These are phyloP conservation scores for Teinopalpus imperialis DNA, from an alignment of 2,888 invertebrate species.

Conservation along the genomic window DNA sequence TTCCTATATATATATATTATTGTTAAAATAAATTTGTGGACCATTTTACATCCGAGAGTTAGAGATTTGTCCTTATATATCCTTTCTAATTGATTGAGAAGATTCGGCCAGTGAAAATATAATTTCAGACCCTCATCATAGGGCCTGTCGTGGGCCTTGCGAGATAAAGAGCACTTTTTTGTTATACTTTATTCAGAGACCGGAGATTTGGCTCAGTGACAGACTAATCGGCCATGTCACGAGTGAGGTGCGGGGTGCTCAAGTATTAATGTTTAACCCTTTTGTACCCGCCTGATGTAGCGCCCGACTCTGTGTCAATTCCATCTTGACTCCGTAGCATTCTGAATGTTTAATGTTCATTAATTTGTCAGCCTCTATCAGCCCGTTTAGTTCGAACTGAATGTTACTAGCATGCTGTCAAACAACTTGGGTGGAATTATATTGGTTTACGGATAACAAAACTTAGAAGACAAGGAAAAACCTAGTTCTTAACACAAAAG, in stretches of 20 bases:
- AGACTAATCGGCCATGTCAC: constrained; percentile 75
- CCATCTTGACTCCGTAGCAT: constrained; percentile 47
- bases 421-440: no score
- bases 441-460: no score
- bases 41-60: no score
- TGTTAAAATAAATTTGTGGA: no score
- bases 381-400: constrained; percentile 42
- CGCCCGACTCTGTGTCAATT: constrained; percentile 71
- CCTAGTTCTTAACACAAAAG: no score
- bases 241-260: constrained; percentile 64
- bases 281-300: constrained; percentile 57
- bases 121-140: constrained; percentile 70
- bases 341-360: constrained; percentile 74
- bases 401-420: no score
- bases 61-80: no score
- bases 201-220: constrained; percentile 73
- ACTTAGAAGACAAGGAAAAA: no score
- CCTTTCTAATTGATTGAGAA: constrained; percentile 21
- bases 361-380: constrained; percentile 66
- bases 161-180: constrained; percentile 79
- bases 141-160: constrained; percentile 47
- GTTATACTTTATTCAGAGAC: constrained; percentile 78
- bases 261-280: constrained; percentile 79
- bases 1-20: no score
- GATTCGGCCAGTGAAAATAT: constrained; percentile 41